Evolutionary conservation across 2,113 vertebrate species (phyloP), one percentile per base, ranked within the genome.

Genomic region (Protobothrops flavoviridis): DNA sequence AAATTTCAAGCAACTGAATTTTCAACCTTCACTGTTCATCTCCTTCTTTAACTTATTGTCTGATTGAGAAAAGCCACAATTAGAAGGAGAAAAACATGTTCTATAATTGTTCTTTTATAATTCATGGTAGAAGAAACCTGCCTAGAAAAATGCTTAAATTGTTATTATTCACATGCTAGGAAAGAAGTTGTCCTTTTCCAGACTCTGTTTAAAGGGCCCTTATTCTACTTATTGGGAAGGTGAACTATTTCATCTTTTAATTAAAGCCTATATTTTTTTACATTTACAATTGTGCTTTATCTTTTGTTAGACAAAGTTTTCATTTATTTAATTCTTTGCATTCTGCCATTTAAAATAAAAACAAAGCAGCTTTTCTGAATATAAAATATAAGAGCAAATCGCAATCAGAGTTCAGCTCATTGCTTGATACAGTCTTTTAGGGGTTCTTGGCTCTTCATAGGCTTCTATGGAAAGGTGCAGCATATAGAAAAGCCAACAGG

Each of bases 91-190:
- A 69, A 69, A 69, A 33, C 29, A 6, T 69, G 55, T 23, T 50
- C 33, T 94, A 0, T 95, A 90, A 91, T 81, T 92, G 33, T 1
- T 92, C 93, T 95, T 94, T 87, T 87, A 93, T 92, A 94, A 24
- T 24, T 56, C 64, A 0, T 81, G 48, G 74, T 74, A 74, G 90
- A 90, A 55, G 29, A 92, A 92, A 89, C 1, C 55, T 88, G 90
- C 39, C 85, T 86, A 29, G 26, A 57, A 91, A 33, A 91, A 91
- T 57, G 43, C 23, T 90, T 69, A 95, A 92, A 48, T 87, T 81
- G 61, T 92, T 5, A 0, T 86, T 91, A 52, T 91, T 12, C 9
- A 94, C 52, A 39, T 39, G 69, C n/a, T 74, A 39, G n/a, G 2
- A 74, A 74, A 74, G 15, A 39, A 81, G 6, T 64, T 48, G 61